Evolutionary conservation across 2,888 invertebrate genomes (phyloP), one percentile per base, ranked within the genome.

Genomic region (Rotaria socialis): DNA sequence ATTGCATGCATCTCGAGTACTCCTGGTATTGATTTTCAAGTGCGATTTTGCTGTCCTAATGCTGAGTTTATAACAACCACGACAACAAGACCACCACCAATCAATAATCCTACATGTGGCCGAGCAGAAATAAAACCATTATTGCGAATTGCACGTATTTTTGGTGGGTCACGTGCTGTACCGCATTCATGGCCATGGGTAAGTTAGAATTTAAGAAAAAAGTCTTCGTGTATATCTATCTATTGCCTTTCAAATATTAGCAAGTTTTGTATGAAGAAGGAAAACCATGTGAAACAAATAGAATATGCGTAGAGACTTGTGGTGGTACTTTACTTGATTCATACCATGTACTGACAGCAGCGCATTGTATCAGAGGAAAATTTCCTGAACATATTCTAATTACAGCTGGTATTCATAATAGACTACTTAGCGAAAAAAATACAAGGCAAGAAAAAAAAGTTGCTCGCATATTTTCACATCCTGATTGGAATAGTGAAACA

Each of bases 161-260:
- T 80, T n/a, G 80, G 80, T 80, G 80, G 80, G 11, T 47, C 47
- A n/a, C 47, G 11, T 80, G 80, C 80, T 80, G 24, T 80, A 14
- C 80, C 80, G 24, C 43, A 80, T 80, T 80, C 80, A 80, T 80
- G 80, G 80, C 80, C 80, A 47, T 80, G 80, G 80, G 47, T 80
- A 35, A 41, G 67, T 35, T 19, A 41, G 1, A n/a, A 19, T 19
- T 55, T 55, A 19, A 1, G 22, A 55, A 55, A 55, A 0, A 55
- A 55, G 5, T 19, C 2, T 35, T 35, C 1, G 35, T 35, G 35
- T 35, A 35, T 35, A 35, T 35, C 35, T 35, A 35, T 35, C 10
- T 67, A 16, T 7, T 67, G 1, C 4, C 14, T 24, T 24, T 56
- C 14, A 7, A 56, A 27, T 11, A 41, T 19, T 67, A 67, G 67